phyloP scores from a whole-genome alignment of 2,888 invertebrate genomes.

The Eilema caniola region DNA sequence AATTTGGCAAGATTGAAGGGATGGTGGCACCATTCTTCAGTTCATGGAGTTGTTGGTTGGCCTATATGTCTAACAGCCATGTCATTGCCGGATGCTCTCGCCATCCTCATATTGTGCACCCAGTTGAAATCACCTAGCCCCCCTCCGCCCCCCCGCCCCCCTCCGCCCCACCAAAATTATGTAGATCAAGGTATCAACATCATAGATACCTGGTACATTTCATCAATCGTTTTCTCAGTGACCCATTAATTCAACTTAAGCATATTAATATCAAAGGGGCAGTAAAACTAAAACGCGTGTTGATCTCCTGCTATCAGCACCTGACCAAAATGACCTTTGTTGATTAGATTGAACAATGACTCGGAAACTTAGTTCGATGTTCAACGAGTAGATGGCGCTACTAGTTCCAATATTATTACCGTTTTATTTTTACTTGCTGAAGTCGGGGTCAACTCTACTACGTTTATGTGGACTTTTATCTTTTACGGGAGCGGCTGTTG shows the following conservation, averaged over 20 bases:
- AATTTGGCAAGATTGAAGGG: too few species aligned
- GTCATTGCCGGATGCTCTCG: too few species aligned
- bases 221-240: not conserved
- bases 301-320: constrained; percentile 17
- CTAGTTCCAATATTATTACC: not conserved
- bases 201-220: not conserved
- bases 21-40: too few species aligned
- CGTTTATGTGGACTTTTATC: not conserved
- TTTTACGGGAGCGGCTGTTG: not conserved
- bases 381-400: constrained; percentile 45
- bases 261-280: not conserved
- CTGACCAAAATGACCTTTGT: constrained; percentile 38
- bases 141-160: too few species aligned
- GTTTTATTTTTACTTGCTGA: not conserved
- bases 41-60: too few species aligned
- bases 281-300: not conserved
- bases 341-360: constrained; percentile 38
- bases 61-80: too few species aligned
- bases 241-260: not conserved
- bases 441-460: too few species aligned
- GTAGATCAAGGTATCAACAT: too few species aligned
- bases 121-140: too few species aligned
- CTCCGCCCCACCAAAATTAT: too few species aligned
- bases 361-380: constrained; percentile 21
- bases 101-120: too few species aligned